Percentiles rank a stretch among this genome's conserved stretches.
Evolutionary conservation across 2,888 invertebrate genomes (phyloP).

Genomic region (Trachelus stipa): DNA sequence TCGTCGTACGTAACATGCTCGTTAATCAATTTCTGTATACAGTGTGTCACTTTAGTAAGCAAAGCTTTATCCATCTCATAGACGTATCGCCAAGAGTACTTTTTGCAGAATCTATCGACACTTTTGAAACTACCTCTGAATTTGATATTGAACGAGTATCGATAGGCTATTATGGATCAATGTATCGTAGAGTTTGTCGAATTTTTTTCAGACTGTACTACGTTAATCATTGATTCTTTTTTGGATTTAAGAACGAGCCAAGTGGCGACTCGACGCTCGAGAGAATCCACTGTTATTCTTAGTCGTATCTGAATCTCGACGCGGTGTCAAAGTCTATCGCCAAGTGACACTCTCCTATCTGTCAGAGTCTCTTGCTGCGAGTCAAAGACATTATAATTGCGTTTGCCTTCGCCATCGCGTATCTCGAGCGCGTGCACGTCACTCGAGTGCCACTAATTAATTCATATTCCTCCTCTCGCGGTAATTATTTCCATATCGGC

Average conservation of each 20-base stretch:
- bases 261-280: neutral
- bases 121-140: neutral
- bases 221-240: neutral
- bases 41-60: neutral
- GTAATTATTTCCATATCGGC: conserved; percentile 50
- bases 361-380: conserved; percentile 17
- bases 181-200: neutral
- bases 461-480: conserved; percentile 42
- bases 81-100: neutral
- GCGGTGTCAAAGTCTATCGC: conserved; percentile 14
- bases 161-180: neutral
- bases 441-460: conserved; percentile 51
- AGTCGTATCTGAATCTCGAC: neutral
- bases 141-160: neutral
- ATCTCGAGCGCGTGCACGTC: conserved; percentile 40
- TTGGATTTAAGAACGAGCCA: neutral
- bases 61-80: neutral
- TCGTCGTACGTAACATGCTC: neutral
- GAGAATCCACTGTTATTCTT: neutral
- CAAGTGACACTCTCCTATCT: neutral
- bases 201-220: neutral
- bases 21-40: neutral
- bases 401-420: conserved; percentile 37
- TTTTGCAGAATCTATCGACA: neutral
- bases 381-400: conserved; percentile 36